phyloP scores from a whole-genome alignment of 2,797 vertebrate species.

The Orestias chungarensis region DNA sequence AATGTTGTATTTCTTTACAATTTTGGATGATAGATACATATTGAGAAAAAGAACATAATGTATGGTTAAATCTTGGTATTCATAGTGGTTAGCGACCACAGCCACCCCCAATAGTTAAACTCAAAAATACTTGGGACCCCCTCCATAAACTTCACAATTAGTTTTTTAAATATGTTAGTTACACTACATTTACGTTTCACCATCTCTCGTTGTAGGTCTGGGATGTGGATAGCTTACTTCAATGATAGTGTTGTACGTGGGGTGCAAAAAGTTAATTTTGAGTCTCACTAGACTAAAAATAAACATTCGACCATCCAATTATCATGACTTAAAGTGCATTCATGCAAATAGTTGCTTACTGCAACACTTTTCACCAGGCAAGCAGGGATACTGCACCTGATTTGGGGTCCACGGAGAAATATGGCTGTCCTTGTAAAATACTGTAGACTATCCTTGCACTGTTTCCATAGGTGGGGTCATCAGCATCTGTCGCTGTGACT shows the following conservation, averaged over 20 bases:
- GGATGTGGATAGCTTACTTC: too few species aligned
- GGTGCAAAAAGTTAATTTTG: too few species aligned
- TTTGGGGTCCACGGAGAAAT: conserved; percentile 98
- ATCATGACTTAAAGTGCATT: conserved; percentile 7
- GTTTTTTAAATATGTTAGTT: too few species aligned
- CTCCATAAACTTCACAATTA: background rate
- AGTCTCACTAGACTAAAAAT: too few species aligned
- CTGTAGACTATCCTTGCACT: conserved; percentile 97
- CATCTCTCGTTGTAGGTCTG: too few species aligned
- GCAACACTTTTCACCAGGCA: conserved; percentile 2
- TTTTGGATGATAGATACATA: background rate
- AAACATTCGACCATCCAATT: too few species aligned
- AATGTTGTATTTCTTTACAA: background rate
- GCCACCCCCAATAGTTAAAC: background rate
- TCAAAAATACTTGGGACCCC: background rate
- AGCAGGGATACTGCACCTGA: conserved; percentile 81
- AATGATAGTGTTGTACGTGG: too few species aligned
- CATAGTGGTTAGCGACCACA: background rate
- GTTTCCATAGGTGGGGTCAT: conserved; percentile 98
- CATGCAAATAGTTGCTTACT: background rate
- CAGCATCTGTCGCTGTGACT: conserved; percentile 94
- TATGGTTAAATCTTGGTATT: background rate
- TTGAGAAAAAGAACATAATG: background rate
- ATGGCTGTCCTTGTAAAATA: conserved; percentile 97
- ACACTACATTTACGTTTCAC: too few species aligned